Evolutionary conservation across 2,888 invertebrate genomes (phyloP).

Genomic region (Lathronympha strigana): DNA sequence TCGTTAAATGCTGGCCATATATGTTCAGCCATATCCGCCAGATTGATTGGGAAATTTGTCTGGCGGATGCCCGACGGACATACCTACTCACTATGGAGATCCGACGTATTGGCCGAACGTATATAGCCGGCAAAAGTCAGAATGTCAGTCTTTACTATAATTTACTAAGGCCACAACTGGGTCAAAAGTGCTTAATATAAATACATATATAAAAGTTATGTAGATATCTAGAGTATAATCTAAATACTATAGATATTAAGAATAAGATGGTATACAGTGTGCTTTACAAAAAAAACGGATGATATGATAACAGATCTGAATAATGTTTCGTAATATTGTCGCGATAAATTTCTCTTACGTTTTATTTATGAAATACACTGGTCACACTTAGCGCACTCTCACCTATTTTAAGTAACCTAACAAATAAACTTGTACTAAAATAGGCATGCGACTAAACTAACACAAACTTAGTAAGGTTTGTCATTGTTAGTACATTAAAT

Average conservation of each 20-base stretch:
- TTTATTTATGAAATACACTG: constrained; percentile 37
- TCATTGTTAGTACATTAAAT: constrained; percentile 70
- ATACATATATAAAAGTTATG: constrained; percentile 1
- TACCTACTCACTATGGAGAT: too few species aligned
- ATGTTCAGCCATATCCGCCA: too few species aligned
- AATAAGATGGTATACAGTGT: neutral
- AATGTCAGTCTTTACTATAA: constrained; percentile 32
- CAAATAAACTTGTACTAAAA: constrained; percentile 81
- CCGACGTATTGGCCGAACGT: too few species aligned
- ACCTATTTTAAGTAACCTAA: constrained; percentile 71
- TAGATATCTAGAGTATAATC: constrained; percentile 3
- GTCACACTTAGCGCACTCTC: constrained; percentile 67
- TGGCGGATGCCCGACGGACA: too few species aligned
- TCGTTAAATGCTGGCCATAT: too few species aligned
- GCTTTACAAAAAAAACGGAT: neutral
- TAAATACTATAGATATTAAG: neutral
- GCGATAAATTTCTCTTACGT: constrained; percentile 27
- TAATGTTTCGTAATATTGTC: constrained; percentile 15
- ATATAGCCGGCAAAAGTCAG: too few species aligned
- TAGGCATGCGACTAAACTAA: constrained; percentile 78
- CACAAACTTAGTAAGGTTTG: constrained; percentile 67
- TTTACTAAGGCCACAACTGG: constrained; percentile 32
- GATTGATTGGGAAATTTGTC: too few species aligned
- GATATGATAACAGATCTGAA: constrained; percentile 1
- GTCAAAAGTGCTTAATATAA: constrained; percentile 17